These are phyloP conservation scores for Atta cephalotes DNA, from an alignment of 1,140 invertebrate species.

Conservation along the genomic window DNA sequence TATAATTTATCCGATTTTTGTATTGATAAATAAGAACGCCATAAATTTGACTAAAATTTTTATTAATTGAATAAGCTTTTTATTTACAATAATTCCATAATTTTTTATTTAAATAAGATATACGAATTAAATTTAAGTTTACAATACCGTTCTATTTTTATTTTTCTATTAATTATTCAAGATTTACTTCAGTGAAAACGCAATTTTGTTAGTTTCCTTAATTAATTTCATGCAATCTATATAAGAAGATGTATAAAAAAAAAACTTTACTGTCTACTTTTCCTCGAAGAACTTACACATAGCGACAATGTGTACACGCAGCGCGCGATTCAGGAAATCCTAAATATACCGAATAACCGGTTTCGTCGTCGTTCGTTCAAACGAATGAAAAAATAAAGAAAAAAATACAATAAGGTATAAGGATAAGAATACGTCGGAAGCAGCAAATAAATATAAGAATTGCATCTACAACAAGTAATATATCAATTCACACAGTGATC, in stretches of 20 bases:
- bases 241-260: neutral
- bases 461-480: constrained; percentile 6
- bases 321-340: constrained; percentile 43
- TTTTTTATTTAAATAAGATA: constrained; percentile 14
- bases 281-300: constrained; percentile 25
- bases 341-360: constrained; percentile 63
- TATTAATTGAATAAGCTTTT: neutral
- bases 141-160: too few relatives aligned
- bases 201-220: neutral
- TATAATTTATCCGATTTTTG: neutral
- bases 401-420: constrained; percentile 17
- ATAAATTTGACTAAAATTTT: neutral
- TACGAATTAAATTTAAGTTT: neutral
- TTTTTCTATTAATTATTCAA: neutral
- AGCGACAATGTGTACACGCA: constrained; percentile 2
- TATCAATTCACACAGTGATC: neutral
- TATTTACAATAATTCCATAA: neutral
- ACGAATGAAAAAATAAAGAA: constrained; percentile 26
- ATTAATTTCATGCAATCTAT: neutral
- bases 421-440: constrained; percentile 25
- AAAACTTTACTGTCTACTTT: neutral
- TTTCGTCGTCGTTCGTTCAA: constrained; percentile 28
- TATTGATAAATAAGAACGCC: neutral
- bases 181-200: neutral
- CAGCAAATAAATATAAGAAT: constrained; percentile 23